These are phyloP conservation scores for Pachycephus smyrnensis DNA, from an alignment of 2,888 invertebrate species.

Conservation along the genomic window DNA sequence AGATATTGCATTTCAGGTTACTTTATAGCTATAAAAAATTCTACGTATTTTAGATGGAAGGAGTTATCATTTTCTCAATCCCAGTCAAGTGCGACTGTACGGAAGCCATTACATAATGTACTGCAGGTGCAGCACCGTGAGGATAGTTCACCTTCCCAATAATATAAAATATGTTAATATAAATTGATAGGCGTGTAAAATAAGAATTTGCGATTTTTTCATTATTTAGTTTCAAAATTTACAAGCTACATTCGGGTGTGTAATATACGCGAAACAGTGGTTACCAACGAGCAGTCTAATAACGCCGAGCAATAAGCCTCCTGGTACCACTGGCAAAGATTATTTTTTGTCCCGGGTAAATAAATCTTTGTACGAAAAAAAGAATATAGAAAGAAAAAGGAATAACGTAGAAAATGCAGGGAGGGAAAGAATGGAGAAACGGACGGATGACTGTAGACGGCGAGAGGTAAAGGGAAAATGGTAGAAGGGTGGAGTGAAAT, in stretches of 20 bases:
- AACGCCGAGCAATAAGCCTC: background rate
- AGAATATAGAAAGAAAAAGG: background rate
- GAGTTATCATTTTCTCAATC: background rate
- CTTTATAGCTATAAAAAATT: background rate
- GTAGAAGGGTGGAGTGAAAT: constrained; percentile 2
- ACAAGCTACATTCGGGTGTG: background rate
- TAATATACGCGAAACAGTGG: no score
- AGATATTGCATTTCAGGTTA: background rate
- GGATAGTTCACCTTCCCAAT: background rate
- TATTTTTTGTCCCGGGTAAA: background rate
- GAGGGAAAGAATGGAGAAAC: background rate
- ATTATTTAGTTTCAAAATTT: background rate
- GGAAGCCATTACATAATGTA: background rate
- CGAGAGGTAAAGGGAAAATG: background rate
- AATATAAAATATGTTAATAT: background rate
- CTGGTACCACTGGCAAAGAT: background rate
- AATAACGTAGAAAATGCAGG: background rate
- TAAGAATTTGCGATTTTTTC: background rate
- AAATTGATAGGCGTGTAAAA: background rate
- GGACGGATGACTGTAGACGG: constrained; percentile 3
- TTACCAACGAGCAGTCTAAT: no score
- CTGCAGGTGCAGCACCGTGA: background rate
- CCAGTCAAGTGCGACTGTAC: background rate
- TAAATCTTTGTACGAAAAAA: background rate
- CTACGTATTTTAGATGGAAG: background rate